Conservation (phyloP, 2,888 invertebrate genomes). For the Druceiella hillmani region DNA sequence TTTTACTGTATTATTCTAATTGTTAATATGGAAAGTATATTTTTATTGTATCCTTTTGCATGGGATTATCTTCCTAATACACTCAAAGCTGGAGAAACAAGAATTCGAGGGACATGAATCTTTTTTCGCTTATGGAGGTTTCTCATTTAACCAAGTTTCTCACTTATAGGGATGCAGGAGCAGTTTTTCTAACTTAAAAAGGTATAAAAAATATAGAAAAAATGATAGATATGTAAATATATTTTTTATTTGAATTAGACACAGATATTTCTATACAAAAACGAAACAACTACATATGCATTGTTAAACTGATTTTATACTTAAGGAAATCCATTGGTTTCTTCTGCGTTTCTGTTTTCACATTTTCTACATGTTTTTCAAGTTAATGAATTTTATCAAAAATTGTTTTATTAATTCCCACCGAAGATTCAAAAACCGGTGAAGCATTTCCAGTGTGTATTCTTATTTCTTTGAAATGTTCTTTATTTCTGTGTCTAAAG, state of each 20-base stretch:
- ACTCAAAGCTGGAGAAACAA: slow-evolving; percentile 12
- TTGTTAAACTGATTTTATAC: slow-evolving; percentile 14
- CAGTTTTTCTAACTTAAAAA: neutral
- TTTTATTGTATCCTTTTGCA: too few species aligned
- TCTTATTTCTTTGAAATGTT: slow-evolving; percentile 20
- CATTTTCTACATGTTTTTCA: too few species aligned
- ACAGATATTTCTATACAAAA: slow-evolving; percentile 8
- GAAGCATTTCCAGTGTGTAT: slow-evolving; percentile 21
- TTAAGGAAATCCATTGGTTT: slow-evolving; percentile 21
- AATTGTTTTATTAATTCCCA: slow-evolving; percentile 21
- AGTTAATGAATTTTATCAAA: slow-evolving; percentile 21
- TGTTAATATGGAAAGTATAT: too few species aligned
- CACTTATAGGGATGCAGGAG: slow-evolving; percentile 1
- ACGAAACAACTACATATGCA: slow-evolving; percentile 17
- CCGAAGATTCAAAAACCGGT: slow-evolving; percentile 19
- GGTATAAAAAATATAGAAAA: too few species aligned
- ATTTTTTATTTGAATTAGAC: too few species aligned
- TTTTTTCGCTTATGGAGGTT: slow-evolving; percentile 10
- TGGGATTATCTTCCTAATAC: too few species aligned
- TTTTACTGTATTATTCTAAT: too few species aligned
- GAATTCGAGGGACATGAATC: slow-evolving; percentile 7
- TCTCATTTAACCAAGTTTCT: slow-evolving; percentile 8
- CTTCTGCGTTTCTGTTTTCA: slow-evolving; percentile 21
- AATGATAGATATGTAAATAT: too few species aligned
- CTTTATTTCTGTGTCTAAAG: slow-evolving; percentile 22